These are phyloP conservation scores for Micronycteris hirsuta DNA, from an alignment of 2,113 vertebrate genomes.

Conservation along the genomic window DNA sequence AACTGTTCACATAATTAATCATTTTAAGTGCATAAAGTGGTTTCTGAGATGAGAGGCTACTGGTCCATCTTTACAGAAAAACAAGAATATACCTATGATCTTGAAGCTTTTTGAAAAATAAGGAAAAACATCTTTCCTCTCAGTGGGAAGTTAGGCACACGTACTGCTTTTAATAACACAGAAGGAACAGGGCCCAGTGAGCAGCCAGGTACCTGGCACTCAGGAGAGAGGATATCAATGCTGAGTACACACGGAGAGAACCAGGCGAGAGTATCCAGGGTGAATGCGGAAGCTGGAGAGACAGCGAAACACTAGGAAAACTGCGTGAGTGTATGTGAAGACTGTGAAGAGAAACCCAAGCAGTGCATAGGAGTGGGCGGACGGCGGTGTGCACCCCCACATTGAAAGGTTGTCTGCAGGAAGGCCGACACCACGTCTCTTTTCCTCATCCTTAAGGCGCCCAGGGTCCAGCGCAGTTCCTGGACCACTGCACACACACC, in stretches of 20 bases:
- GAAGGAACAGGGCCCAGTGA: background rate
- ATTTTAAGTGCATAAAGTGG: background rate
- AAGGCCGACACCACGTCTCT: background rate
- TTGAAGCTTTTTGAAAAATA: background rate
- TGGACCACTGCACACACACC: fast-evolving
- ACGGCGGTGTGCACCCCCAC: background rate
- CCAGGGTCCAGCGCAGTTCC: too few relatives aligned
- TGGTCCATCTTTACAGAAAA: background rate
- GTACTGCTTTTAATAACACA: background rate
- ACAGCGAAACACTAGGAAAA: background rate
- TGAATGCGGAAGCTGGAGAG: background rate
- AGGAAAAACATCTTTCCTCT: background rate
- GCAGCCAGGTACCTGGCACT: background rate
- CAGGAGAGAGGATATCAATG: background rate
- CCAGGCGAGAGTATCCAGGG: background rate
- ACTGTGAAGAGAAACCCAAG: background rate
- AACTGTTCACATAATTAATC: background rate
- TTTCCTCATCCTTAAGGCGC: background rate
- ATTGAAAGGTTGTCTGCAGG: background rate
- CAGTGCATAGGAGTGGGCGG: background rate
- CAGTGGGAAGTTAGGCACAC: background rate
- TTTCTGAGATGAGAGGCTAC: background rate
- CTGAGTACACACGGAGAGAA: background rate
- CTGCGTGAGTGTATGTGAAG: background rate
- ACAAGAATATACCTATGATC: background rate